Evolutionary conservation across 2,113 vertebrate genomes (phyloP).

Genomic region (Anarrhichthys ocellatus): DNA sequence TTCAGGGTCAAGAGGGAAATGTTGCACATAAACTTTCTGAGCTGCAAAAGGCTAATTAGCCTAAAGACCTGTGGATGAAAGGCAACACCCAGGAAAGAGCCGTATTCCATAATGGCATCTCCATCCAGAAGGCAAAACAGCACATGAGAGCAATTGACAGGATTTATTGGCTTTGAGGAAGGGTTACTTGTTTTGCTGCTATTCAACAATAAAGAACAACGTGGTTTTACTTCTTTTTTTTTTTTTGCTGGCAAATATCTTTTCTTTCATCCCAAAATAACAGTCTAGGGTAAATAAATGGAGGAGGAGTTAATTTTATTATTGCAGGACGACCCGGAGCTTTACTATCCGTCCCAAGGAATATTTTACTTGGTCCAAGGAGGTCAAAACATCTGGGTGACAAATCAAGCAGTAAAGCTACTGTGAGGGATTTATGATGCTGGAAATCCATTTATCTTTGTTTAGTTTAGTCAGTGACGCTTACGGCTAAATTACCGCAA

Average conservation of each 20-base stretch:
- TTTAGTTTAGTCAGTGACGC: no score
- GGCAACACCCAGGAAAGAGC: background rate
- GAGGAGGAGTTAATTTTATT: background rate
- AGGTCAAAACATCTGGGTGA: no score
- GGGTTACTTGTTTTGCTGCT: no score
- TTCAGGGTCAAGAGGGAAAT: background rate
- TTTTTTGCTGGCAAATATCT: no score
- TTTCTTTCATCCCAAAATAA: no score
- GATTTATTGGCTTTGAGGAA: no score
- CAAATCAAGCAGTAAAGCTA: background rate
- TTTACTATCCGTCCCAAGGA: background rate
- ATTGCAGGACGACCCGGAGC: background rate
- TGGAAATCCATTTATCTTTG: background rate
- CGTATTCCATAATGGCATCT: background rate
- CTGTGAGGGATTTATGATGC: background rate
- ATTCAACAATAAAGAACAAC: no score
- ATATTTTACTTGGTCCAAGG: background rate
- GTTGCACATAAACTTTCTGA: background rate
- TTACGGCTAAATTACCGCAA: no score
- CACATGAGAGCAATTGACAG: no score
- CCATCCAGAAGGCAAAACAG: no score
- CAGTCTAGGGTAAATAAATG: background rate
- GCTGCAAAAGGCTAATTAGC: constrained; percentile 19
- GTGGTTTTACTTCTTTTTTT: no score
- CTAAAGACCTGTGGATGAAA: constrained; percentile 11